A percentile compares a stretch with the other conserved stretches of the same genome.
Evolutionary conservation across 2,888 invertebrate genomes (phyloP).

Genomic region (Hipparchia sbordonii): DNA sequence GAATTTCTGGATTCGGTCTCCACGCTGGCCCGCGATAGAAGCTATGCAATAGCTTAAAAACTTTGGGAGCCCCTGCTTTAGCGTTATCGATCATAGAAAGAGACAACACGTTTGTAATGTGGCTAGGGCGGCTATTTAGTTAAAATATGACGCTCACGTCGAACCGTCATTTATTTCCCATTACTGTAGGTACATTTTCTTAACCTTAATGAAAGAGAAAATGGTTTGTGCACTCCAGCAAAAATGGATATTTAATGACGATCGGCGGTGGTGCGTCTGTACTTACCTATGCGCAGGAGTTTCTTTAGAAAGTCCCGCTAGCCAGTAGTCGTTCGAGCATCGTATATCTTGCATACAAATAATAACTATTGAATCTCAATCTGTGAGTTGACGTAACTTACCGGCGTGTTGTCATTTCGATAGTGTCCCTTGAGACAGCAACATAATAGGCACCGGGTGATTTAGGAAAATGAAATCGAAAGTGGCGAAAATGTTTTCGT

Average conservation of each 20-base stretch:
- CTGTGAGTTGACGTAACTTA: slow-evolving; percentile 64
- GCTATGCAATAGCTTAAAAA: too few relatives aligned
- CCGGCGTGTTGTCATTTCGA: slow-evolving; percentile 67
- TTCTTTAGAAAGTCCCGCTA: slow-evolving; percentile 82
- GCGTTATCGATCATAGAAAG: too few relatives aligned
- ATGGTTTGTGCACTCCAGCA: slow-evolving; percentile 52
- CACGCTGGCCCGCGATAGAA: too few relatives aligned
- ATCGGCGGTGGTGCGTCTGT: slow-evolving; percentile 56
- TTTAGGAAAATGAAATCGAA: slow-evolving; percentile 62
- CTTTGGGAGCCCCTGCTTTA: too few relatives aligned
- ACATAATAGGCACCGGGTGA: slow-evolving; percentile 50
- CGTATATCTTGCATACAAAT: slow-evolving; percentile 79
- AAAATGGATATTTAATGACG: slow-evolving; percentile 56
- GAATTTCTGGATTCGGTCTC: too few relatives aligned
- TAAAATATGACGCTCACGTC: too few relatives aligned
- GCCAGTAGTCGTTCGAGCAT: slow-evolving; percentile 67
- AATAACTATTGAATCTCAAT: slow-evolving; percentile 59
- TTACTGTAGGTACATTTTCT: slow-evolving; percentile 35
- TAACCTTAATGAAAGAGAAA: slow-evolving; percentile 39
- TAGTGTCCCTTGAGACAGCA: slow-evolving; percentile 71
- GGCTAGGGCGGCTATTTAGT: too few relatives aligned
- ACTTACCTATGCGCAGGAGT: slow-evolving; percentile 63
- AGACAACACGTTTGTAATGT: too few relatives aligned
- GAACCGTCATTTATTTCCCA: slow-evolving; percentile 32
- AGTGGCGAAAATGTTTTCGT: slow-evolving; percentile 50